phyloP scores from a whole-genome alignment of 2,797 vertebrate genomes.

The Thalassophryne amazonica region DNA sequence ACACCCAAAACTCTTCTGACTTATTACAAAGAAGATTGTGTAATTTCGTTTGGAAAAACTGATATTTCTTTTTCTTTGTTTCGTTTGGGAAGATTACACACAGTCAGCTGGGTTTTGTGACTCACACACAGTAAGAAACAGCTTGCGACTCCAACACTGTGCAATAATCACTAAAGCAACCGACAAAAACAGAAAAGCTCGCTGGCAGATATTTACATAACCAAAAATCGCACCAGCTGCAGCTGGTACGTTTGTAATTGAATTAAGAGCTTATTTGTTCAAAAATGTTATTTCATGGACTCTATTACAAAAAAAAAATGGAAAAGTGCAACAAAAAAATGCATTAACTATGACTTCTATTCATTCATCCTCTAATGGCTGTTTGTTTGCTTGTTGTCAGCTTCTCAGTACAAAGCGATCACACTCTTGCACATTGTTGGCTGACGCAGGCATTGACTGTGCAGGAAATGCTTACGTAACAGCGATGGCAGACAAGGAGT shows the following conservation, averaged over 20 bases:
- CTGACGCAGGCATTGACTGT: constrained; percentile 1
- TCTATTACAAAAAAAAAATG: constrained; percentile 4
- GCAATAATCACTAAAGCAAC: constrained; percentile 3
- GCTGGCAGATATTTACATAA: constrained; percentile 15
- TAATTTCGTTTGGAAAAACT: neutral
- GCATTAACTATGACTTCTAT: neutral
- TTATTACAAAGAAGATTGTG: neutral
- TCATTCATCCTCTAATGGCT: constrained; percentile 7
- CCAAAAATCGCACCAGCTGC: constrained; percentile 20
- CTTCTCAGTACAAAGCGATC: neutral
- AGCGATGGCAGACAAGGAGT: constrained; percentile 5
- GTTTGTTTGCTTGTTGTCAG: constrained; percentile 6
- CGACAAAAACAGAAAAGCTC: neutral
- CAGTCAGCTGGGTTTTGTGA: too few relatives aligned
- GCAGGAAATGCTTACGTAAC: neutral
- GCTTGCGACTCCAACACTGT: neutral
- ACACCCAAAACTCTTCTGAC: neutral
- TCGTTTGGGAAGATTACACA: too few relatives aligned
- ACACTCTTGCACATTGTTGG: neutral
- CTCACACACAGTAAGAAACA: neutral
- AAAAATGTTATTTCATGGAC: constrained; percentile 12
- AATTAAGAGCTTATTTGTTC: neutral
- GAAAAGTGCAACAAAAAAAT: neutral
- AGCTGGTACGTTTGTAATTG: constrained; percentile 24
- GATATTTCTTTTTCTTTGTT: neutral